Conservation (phyloP, 2,113 vertebrate species). For the Sinocyclocheilus grahami region DNA sequence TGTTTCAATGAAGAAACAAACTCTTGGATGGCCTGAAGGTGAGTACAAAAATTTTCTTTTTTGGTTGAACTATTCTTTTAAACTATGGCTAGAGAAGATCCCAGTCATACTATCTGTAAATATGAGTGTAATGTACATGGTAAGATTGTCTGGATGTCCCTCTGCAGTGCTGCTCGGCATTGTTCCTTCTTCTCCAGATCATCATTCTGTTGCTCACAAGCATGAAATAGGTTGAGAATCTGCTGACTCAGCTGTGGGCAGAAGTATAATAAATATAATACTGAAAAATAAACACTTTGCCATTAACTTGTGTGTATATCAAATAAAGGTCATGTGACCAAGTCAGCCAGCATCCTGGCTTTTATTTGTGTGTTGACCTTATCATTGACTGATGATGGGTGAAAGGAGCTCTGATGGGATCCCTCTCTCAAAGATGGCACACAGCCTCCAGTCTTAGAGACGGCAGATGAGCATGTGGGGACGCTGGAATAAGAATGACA, state of each 20-base stretch:
- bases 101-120: neutral
- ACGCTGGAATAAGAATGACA: neutral
- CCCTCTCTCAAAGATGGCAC: slow-evolving; percentile 64
- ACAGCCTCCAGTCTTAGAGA: slow-evolving; percentile 60
- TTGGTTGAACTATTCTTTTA: too few relatives aligned
- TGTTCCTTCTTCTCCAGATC: slow-evolving; percentile 90
- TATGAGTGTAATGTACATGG: slow-evolving; percentile 76
- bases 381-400: slow-evolving; percentile 78
- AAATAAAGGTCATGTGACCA: neutral
- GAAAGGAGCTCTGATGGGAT: slow-evolving; percentile 61
- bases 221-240: slow-evolving; percentile 86
- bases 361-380: slow-evolving; percentile 77
- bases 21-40: too few relatives aligned
- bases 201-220: slow-evolving; percentile 82
- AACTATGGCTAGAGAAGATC: neutral
- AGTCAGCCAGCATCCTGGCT: neutral
- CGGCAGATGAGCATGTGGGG: slow-evolving; percentile 36
- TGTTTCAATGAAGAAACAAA: too few relatives aligned
- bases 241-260: slow-evolving; percentile 85
- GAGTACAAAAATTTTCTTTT: too few relatives aligned
- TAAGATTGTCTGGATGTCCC: slow-evolving; percentile 83
- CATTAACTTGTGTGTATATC: neutral
- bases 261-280: slow-evolving; percentile 50
- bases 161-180: slow-evolving; percentile 83
- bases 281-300: neutral